Percentiles rank a stretch among this genome's conserved stretches.
phyloP scores from a whole-genome alignment of 1,140 invertebrate genomes.

The Drosophila kikkawai region DNA sequence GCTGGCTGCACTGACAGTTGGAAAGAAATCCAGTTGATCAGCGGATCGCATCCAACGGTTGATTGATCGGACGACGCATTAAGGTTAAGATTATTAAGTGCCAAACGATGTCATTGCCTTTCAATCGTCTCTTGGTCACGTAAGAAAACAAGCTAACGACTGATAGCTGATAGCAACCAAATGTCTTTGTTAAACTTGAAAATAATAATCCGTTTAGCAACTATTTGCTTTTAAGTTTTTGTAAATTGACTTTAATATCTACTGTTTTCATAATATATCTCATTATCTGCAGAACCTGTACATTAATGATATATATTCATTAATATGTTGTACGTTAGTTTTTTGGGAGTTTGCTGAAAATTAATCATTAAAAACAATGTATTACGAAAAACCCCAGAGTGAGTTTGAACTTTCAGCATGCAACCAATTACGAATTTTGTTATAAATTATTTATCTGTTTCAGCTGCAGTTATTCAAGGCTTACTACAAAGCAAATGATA shows the following conservation, averaged over 20 bases:
- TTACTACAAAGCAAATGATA: no score
- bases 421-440: background rate
- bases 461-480: background rate
- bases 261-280: background rate
- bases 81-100: conserved; percentile 76
- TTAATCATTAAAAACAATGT: background rate
- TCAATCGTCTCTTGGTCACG: conserved; percentile 27
- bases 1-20: conserved; percentile 33
- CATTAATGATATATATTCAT: no score
- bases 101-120: conserved; percentile 76
- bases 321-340: no score
- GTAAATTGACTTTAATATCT: background rate
- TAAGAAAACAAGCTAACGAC: conserved; percentile 9
- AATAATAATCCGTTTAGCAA: background rate
- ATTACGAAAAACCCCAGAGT: no score
- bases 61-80: conserved; percentile 68
- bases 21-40: conserved; percentile 38
- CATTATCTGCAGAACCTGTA: background rate
- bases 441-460: background rate
- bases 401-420: background rate
- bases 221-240: background rate
- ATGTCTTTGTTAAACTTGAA: conserved; percentile 2
- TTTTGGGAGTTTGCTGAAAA: background rate
- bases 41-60: conserved; percentile 31
- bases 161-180: conserved; percentile 12